Evolutionary conservation across 2,113 vertebrate species (phyloP), one percentile per base, ranked within the genome.

Genomic region (Campylomormyrus tamandua): DNA sequence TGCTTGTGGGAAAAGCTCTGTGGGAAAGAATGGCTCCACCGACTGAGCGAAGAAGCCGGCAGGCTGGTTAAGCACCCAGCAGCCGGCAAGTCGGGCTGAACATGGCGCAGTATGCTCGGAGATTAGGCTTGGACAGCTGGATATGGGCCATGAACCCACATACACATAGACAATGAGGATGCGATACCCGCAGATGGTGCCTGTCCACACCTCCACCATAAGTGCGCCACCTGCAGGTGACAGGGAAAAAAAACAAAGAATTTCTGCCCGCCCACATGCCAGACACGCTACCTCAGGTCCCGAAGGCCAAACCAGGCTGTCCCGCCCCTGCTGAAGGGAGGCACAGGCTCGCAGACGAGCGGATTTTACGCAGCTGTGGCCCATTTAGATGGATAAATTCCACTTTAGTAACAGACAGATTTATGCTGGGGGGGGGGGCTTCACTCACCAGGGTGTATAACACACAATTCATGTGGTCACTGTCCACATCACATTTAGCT

Each of bases 211-310:
- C 62, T 70, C 3, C 62, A 70, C 24, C n/a, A 35, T 3, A 35
- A 77, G 21, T 77, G 70, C 31, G 2, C 31, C 31, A n/a, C 70
- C 70, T 77, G 27, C 17, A 21, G 39, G 74, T 39, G 74, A 80
- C 1, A 0, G 83, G 83, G n/a, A 11, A 86, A 85, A 83, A 83
- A 83, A 83, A 62, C 90, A 86, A 88, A 89, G 39, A 35, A 66
- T 90, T 92, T 94, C 90, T 91, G 93, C 85, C 46, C 89, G 90
- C 92, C 91, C 91, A 91, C 90, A 93, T 94, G 89, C 92, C 92
- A 92, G 90, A 91, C 80, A 93, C 85, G 62, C 45, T 89, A 15
- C 49, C 24, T 89, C 87, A 42, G 45, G 87, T 90, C 50, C 13
- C 49, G 0, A 0, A 91, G 89, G 89, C 92, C 90, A 90, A 92